A percentile compares a stretch with the other conserved stretches of the same genome.
Conservation (phyloP, 2,113 vertebrate genomes). For the Ranitomeya imitator region DNA sequence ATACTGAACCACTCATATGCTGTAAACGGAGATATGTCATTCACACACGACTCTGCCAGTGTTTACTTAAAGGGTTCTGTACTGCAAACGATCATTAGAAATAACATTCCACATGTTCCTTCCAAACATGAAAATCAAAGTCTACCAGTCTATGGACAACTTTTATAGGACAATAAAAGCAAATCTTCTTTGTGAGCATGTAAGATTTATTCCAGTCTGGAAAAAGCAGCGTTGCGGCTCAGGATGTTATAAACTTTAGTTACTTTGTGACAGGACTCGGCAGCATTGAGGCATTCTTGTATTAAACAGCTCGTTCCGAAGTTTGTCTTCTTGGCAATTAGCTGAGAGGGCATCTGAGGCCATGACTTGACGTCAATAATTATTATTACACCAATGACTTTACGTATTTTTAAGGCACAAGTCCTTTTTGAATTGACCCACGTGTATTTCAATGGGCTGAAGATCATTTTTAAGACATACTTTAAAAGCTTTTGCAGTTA, state of each 20-base stretch:
- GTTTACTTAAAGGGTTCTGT: conserved; percentile 16
- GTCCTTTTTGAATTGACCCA: not conserved
- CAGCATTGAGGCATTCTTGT: not conserved
- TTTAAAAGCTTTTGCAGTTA: not conserved
- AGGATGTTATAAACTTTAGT: conserved; percentile 13
- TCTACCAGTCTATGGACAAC: conserved; percentile 15
- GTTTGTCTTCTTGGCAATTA: conserved; percentile 11
- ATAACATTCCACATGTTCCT: conserved; percentile 8
- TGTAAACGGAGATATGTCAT: not conserved
- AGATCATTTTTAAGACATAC: not conserved
- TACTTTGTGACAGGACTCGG: not conserved
- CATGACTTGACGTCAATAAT: not conserved
- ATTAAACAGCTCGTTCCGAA: not conserved
- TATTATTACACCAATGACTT: not conserved
- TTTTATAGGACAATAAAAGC: conserved; percentile 32
- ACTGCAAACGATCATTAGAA: not conserved
- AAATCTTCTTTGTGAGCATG: not conserved
- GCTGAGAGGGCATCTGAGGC: not conserved
- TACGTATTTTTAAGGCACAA: not conserved
- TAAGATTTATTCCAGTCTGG: conserved; percentile 22
- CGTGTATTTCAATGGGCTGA: not conserved
- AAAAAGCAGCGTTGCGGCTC: not conserved
- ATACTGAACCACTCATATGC: not conserved
- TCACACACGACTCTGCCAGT: not conserved
- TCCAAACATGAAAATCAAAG: conserved; percentile 4